Conservation (phyloP, 2,888 invertebrate species). For the Drosophila mimetica region DNA sequence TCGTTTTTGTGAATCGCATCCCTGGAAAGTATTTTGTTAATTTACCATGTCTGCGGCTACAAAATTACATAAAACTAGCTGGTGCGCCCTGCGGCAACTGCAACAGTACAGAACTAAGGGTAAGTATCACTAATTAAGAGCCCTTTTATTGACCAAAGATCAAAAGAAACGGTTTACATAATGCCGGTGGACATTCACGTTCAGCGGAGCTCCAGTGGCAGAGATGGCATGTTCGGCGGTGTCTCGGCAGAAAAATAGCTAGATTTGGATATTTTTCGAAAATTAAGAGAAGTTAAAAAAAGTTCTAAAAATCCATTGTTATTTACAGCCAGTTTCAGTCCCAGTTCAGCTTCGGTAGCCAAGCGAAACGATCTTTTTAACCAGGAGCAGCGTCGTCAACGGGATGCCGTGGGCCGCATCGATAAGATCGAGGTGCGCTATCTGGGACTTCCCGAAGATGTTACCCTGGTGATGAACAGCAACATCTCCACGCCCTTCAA, state of each 20-base stretch:
- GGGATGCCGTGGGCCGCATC: conserved; percentile 90
- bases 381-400: conserved; percentile 90
- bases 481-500: conserved; percentile 95
- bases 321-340: conserved; percentile 40
- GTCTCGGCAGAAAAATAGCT: background rate
- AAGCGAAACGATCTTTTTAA: conserved; percentile 90
- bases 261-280: background rate
- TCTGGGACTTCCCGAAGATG: conserved; percentile 90
- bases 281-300: no score
- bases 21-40: conserved; percentile 33
- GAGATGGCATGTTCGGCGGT: conserved; percentile 3
- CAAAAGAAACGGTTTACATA: conserved; percentile 51
- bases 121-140: conserved; percentile 12
- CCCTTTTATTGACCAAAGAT: conserved; percentile 24
- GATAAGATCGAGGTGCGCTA: conserved; percentile 96
- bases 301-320: background rate
- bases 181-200: conserved; percentile 33
- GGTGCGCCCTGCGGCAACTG: conserved; percentile 49
- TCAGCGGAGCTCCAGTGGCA: background rate
- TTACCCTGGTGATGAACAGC: conserved; percentile 94
- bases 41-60: conserved; percentile 59
- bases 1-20: conserved; percentile 1
- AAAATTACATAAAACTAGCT: conserved; percentile 56
- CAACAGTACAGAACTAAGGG: conserved; percentile 56
- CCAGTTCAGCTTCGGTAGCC: conserved; percentile 75